A percentile compares a stretch with the other conserved stretches of the same genome.
Conservation (phyloP, 2,113 vertebrate species). For the Lutjanus erythropterus region DNA sequence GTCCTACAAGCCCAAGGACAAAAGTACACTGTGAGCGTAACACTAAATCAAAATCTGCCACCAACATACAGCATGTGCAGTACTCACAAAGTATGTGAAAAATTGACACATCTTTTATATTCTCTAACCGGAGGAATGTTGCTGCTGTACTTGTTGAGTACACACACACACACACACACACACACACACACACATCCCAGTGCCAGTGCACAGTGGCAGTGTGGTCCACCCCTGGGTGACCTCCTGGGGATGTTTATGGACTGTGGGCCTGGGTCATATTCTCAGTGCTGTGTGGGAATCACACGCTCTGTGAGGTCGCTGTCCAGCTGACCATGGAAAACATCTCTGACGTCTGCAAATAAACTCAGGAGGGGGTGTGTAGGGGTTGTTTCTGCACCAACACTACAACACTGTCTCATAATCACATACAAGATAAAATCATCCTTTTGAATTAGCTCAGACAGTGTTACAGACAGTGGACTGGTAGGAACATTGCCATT, state of each 20-base stretch:
- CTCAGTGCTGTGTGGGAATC: slow-evolving; percentile 50
- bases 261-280: slow-evolving; percentile 49
- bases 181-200: not conserved
- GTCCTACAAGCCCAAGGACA: not conserved
- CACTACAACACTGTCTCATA: not conserved
- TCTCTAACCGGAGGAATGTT: not conserved
- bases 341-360: slow-evolving; percentile 59
- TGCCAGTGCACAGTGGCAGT: slow-evolving; percentile 19
- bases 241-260: slow-evolving; percentile 58
- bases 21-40: not conserved
- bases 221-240: slow-evolving; percentile 46
- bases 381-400: not conserved
- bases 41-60: not conserved
- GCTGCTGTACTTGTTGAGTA: not conserved
- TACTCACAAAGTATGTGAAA: not conserved
- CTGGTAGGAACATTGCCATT: too few species aligned
- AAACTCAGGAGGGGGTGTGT: slow-evolving; percentile 1
- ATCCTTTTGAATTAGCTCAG: too few species aligned
- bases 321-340: slow-evolving; percentile 53
- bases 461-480: too few species aligned
- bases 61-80: not conserved
- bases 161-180: not conserved
- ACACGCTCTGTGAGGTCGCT: slow-evolving; percentile 55
- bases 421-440: slow-evolving; percentile 8
- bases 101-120: not conserved